Conservation (phyloP, 1,140 invertebrate genomes). For the Chironomus striatipennis region DNA sequence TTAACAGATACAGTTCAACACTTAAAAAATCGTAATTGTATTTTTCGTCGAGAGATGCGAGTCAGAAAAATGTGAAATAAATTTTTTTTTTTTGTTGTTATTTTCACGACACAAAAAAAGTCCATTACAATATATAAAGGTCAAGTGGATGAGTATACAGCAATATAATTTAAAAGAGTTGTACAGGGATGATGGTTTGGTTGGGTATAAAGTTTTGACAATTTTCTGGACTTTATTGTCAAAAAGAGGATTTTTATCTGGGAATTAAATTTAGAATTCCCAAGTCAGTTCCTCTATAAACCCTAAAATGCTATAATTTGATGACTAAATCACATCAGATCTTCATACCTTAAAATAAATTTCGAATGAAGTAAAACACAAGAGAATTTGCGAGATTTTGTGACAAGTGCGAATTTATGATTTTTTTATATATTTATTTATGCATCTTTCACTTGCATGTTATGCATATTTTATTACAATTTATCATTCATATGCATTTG, state of each 20-base stretch:
- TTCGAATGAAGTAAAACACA: not conserved
- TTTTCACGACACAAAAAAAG: too few relatives aligned
- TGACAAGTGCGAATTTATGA: conserved; percentile 12
- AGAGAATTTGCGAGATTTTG: not conserved
- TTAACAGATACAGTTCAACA: too few relatives aligned
- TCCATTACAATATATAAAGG: too few relatives aligned
- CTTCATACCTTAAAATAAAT: not conserved
- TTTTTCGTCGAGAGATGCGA: too few relatives aligned
- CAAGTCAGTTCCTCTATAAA: not conserved
- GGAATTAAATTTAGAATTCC: not conserved
- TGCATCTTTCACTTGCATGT: not conserved
- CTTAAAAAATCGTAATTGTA: too few relatives aligned
- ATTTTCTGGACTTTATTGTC: not conserved
- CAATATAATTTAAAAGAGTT: not conserved
- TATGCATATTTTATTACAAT: not conserved
- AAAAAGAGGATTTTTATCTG: not conserved
- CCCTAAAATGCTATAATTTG: not conserved
- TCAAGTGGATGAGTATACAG: not conserved
- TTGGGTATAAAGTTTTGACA: too few relatives aligned
- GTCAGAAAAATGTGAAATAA: too few relatives aligned
- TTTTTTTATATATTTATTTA: not conserved
- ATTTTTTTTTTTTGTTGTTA: too few relatives aligned
- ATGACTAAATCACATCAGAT: not conserved
- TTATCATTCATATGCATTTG: too few relatives aligned
- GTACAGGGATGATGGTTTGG: not conserved